phyloP scores from a whole-genome alignment of 2,888 invertebrate species.

The Microdon myrmicae region DNA sequence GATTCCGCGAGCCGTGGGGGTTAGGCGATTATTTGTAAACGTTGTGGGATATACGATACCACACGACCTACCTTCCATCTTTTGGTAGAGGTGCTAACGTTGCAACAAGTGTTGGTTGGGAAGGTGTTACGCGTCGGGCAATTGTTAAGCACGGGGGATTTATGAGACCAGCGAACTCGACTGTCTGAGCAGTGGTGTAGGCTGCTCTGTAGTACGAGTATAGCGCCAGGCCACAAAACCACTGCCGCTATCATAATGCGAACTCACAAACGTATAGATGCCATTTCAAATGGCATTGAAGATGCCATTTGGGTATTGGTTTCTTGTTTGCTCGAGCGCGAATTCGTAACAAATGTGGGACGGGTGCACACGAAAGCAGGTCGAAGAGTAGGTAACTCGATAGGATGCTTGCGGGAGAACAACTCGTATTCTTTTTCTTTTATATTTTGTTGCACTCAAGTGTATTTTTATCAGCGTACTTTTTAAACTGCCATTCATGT shows the following conservation, averaged over 20 bases:
- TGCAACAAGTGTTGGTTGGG: conserved; percentile 38
- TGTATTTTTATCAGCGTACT: conserved; percentile 12
- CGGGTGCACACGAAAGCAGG: conserved; percentile 46
- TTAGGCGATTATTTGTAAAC: conserved; percentile 44
- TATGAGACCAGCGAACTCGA: too few relatives aligned
- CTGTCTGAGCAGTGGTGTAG: too few relatives aligned
- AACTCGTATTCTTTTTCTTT: conserved; percentile 11
- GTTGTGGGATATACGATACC: conserved; percentile 43
- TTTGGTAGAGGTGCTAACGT: conserved; percentile 39
- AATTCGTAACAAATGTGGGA: conserved; percentile 43
- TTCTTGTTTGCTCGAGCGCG: conserved; percentile 18
- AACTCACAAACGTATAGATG: conserved; percentile 29
- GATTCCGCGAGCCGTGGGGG: conserved; percentile 20
- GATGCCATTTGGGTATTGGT: conserved; percentile 48
- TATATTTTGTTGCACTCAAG: conserved; percentile 9
- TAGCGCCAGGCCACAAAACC: conserved; percentile 32
- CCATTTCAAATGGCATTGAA: conserved; percentile 52
- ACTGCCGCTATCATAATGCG: background rate
- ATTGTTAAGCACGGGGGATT: conserved; percentile 30
- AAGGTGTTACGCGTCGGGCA: background rate
- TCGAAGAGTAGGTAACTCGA: conserved; percentile 42
- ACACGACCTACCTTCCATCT: conserved; percentile 39
- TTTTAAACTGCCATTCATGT: conserved; percentile 1
- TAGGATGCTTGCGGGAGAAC: conserved; percentile 41
- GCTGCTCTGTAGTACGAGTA: conserved; percentile 37